Evolutionary conservation across 2,797 vertebrate species (phyloP).

Genomic region (Rhinoraja longicauda): DNA sequence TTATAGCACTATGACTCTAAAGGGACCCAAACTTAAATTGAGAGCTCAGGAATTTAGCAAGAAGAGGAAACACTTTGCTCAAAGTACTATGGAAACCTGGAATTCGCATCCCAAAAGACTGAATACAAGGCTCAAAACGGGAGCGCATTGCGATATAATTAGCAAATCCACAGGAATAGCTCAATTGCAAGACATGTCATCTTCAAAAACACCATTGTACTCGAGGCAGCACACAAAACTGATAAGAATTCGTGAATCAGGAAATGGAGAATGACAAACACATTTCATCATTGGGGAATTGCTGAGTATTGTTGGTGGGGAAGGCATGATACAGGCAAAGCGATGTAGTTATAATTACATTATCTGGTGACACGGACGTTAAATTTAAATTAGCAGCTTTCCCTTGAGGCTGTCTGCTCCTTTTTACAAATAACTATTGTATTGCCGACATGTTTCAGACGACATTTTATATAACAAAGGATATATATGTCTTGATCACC

Average conservation of each 20-base stretch:
- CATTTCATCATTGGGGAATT: background rate
- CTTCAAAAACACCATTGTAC: background rate
- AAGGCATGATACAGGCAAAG: background rate
- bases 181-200: background rate
- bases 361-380: background rate
- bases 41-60: background rate
- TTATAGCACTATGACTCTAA: background rate
- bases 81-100: background rate
- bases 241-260: background rate
- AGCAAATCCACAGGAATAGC: background rate
- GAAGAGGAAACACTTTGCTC: background rate
- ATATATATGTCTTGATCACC: background rate
- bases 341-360: slow-evolving; percentile 10
- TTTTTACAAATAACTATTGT: background rate
- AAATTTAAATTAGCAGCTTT: slow-evolving; percentile 25
- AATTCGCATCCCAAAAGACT: background rate
- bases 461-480: slow-evolving; percentile 20
- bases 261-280: background rate
- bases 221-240: background rate
- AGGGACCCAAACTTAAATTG: background rate
- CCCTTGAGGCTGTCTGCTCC: background rate
- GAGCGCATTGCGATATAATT: background rate
- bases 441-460: background rate
- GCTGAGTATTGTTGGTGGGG: background rate
- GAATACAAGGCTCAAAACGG: background rate